Evolutionary conservation across 2,113 vertebrate species (phyloP), one percentile per base, ranked within the genome.

Genomic region (Amphiprion percula): DNA sequence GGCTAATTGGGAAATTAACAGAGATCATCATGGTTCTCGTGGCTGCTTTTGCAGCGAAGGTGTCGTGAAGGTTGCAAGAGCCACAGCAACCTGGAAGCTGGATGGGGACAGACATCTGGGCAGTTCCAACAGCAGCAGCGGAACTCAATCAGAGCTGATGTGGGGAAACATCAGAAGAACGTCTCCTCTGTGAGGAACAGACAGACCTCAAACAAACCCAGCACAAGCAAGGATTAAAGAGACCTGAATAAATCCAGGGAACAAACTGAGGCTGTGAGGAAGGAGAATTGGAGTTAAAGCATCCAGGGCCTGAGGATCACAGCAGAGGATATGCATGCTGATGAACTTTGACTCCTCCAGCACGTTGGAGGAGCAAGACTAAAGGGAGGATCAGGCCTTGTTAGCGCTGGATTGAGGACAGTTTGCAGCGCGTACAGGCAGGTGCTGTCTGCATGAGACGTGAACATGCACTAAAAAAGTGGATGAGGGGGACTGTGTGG

Each of bases 301-400:
- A 71, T 39, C 61, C 68, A 54, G 19, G 74, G 41, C 76, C 56
- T 16, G 78, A 73, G 80, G 84, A 87, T 82, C 79, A 74, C 75
- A 68, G 79, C 1, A 10, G 65, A 62, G 85, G 85, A 90, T 82
- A 75, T 79, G 87, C 82, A 84, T 83, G 74, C 49, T 68, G 80
- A 85, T 89, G 68, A 81, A 86, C 84, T 86, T 79, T 82, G 82
- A 90, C 75, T 90, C 75, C 66, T 69, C 49, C 12, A 12, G 87
- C 79, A 65, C 61, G 3, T 44, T 6, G 77, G 41, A 28, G 30
- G 28, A 75, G 58, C 74, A 52, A 59, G 70, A 80, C 78, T 79
- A 76, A 86, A 85, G 50, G 76, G 74, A 77, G 70, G 68, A 84
- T 61, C 64, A 2, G 68, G 71, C 68, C 71, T 79, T 85, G 77